Evolutionary conservation across 1,140 invertebrate species (phyloP), one percentile per base, ranked within the genome.

Genomic region (Saccostrea glomerata): DNA sequence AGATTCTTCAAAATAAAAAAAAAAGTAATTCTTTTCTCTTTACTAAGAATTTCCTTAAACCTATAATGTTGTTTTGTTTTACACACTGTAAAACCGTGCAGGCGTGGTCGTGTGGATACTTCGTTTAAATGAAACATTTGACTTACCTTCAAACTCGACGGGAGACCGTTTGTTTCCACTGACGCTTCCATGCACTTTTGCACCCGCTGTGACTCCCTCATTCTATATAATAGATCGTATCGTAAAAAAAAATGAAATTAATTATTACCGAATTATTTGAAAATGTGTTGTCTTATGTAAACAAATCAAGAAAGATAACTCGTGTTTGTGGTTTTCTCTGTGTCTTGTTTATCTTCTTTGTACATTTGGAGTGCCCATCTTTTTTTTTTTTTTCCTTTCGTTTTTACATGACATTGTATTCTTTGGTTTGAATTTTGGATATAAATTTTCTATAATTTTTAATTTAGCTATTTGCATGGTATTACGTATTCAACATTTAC

Each of bases 41-140:
- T 20, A n/a, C 15, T 63, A 63, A 6, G 15, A 63, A 17, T 63
- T 5, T 0, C 58, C 6, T 63, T 6, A n/a, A 1, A 63, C 15
- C 0, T 63, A 63, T 20, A 63, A n/a, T n/a, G 6, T 63, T 63
- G n/a, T 63, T 63, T 63, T 63, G n/a, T 63, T 63, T 63, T 7
- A 6, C 15, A n/a, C 1, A 17, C 7, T 2, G 58, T 63, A 20
- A 17, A 7, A 20, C 1, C 15, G 58, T 20, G 58, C 58, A 63
- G 58, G 58, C 58, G 58, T 63, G n/a, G 58, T 63, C 15, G 58
- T 63, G 58, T 63, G 58, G 58, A 63, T 63, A 63, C 58, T 63
- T 63, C 58, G 58, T 63, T 63, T 63, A n/a, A 47, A 63, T 63
- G n/a, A 63, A 63, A 63, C 58, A 63, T 20, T 63, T 63, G 17